Evolutionary conservation across 2,797 vertebrate species (phyloP), one percentile per base, ranked within the genome.

Genomic region (Varecia variegata): DNA sequence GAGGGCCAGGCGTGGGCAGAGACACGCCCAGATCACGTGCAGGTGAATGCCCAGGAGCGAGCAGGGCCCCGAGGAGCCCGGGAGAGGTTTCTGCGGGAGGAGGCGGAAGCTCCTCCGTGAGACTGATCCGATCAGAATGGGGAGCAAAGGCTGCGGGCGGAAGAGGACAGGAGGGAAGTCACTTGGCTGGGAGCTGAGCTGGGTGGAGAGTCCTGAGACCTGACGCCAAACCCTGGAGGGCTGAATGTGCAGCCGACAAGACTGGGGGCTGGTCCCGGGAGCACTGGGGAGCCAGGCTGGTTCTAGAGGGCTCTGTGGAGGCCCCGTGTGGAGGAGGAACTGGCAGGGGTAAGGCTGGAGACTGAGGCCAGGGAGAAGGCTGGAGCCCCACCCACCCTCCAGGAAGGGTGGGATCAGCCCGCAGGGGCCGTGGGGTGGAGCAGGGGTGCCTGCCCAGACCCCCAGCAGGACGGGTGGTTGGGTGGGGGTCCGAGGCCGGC

Each of bases 171-270:
- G n/a, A 62, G 20, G 62, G 27, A 50, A 15, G n/a, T 5, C 13
- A 7, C 43, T 7, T 10, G 50, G 7, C 8, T 0, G 2, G 62
- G 83, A 58, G 56, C 84, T 9, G 21, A 85, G 73, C 9, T 1
- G 35, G 0, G 0, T 0, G 56, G 30, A 3, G 68, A 4, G 2
- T 11, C 12, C 83, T 4, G 27, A 14, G 58, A 12, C n/a, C 71
- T 0, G 3, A 43, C 43, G 65, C 71, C 23, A 6, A 1, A 47
- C 30, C 32, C 35, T 1, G 13, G 27, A 18, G 15, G 68, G 4
- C 54, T 0, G 11, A 4, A 17, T 0, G 4, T 12, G 4, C n/a
- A 8, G 56, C 43, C 1, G 3, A 17, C 60, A 32, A 4, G 6
- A 0, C 0, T 2, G 23, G 35, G 12, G 35, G 12, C 40, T 30